These are phyloP conservation scores for Antechinus flavipes DNA, from an alignment of 2,113 vertebrate species.

Conservation along the genomic window DNA sequence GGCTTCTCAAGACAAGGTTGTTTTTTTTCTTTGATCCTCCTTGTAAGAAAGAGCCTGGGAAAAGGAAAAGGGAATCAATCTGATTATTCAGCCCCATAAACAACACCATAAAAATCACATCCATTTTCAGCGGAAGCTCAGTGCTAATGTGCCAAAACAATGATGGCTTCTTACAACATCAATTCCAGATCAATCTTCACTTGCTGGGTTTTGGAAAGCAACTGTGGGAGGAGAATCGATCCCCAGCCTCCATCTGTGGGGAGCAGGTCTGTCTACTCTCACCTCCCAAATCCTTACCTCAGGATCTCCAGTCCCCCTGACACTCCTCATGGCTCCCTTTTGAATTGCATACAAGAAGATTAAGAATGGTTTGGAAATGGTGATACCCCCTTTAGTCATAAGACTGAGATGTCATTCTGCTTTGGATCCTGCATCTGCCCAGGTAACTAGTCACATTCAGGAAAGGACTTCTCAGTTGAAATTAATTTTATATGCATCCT, in stretches of 20 bases:
- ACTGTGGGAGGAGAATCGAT: conserved; percentile 75
- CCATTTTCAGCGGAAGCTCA: conserved; percentile 81
- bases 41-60: conserved; percentile 37
- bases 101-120: conserved; percentile 86
- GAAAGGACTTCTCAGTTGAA: neutral
- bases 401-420: neutral
- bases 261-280: conserved; percentile 58
- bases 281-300: conserved; percentile 54
- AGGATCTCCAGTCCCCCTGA: neutral
- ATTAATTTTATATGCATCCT: neutral
- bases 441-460: neutral
- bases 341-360: neutral
- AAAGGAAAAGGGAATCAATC: conserved; percentile 80
- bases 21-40: conserved; percentile 44
- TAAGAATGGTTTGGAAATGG: neutral
- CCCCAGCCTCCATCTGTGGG: conserved; percentile 66
- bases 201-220: conserved; percentile 75
- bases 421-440: neutral
- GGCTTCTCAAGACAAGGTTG: neutral
- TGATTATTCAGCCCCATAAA: conserved; percentile 85
- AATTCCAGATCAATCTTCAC: conserved; percentile 82
- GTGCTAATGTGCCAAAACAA: conserved; percentile 82
- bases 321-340: neutral
- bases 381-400: neutral
- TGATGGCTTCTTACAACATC: conserved; percentile 80